These are phyloP conservation scores for Unio pictorum DNA, from an alignment of 2,888 invertebrate species.

Conservation along the genomic window DNA sequence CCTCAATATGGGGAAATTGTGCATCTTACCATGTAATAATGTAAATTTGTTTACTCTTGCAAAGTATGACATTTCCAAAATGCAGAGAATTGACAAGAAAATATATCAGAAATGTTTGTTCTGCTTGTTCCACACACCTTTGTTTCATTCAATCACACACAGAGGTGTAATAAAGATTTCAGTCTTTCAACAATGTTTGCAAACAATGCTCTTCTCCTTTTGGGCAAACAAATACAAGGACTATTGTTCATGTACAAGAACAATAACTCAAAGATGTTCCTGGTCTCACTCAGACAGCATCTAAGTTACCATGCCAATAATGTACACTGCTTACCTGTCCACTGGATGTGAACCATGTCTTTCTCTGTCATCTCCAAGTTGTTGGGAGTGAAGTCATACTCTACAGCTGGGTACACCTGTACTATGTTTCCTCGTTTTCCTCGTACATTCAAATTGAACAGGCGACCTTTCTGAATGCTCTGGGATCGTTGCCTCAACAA, in stretches of 20 bases:
- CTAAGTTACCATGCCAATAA: too few species aligned
- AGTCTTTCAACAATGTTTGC: too few species aligned
- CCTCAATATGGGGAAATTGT: too few species aligned
- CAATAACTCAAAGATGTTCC: neutral
- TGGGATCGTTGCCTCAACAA: slow-evolving; percentile 55
- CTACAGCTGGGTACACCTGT: slow-evolving; percentile 68
- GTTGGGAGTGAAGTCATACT: slow-evolving; percentile 68
- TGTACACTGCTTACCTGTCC: slow-evolving; percentile 55
- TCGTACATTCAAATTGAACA: slow-evolving; percentile 65
- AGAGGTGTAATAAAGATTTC: too few species aligned
- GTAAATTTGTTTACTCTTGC: too few species aligned
- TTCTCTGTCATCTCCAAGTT: slow-evolving; percentile 37
- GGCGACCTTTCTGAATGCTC: slow-evolving; percentile 30
- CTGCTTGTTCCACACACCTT: too few species aligned
- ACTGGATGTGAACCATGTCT: slow-evolving; percentile 68
- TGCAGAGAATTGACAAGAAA: too few species aligned
- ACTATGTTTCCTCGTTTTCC: slow-evolving; percentile 70
- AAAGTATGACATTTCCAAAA: too few species aligned
- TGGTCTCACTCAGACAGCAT: too few species aligned
- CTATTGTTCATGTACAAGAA: neutral
- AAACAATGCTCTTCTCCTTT: neutral
- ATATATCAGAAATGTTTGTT: too few species aligned
- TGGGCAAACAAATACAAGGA: neutral
- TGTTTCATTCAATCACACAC: too few species aligned
- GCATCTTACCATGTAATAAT: too few species aligned